Evolutionary conservation across 1,140 invertebrate species (phyloP), one percentile per base, ranked within the genome.

Genomic region (Leptinotarsa texana): DNA sequence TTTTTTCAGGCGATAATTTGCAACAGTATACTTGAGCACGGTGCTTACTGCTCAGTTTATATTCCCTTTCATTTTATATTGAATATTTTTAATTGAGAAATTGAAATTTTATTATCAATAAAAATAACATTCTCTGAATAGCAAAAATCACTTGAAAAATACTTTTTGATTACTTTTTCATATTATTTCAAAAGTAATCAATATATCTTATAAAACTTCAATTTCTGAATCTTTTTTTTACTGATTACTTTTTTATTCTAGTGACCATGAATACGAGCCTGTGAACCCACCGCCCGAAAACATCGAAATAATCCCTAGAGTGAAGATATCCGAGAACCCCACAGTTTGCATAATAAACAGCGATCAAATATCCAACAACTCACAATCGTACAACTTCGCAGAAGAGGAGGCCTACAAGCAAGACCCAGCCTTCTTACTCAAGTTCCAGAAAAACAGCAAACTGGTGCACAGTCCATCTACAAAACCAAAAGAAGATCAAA

Each of bases 261-360:
- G 93, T 89, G 94, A 95, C 89, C 94, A 96, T 89, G 93, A 95
- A 85, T 96, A 95, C 87, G 94, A 95, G 87, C 93, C 93, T 76
- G 91, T 95, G 81, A 85, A 80, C 68, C 80, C 83, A 75, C 84
- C 84, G 51, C 74, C 80, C 17, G 81, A 82, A 33, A 69, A 68
- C 15, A 4, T 71, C 27, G 48, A 33, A 33, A 68, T 63, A 51
- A 68, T 74, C 13, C 62, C 71, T 4, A 71, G 1, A 48, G 48
- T 51, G 17, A 68, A 27, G 4, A 18, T 68, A 68, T 13, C n/a
- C 33, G 42, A 68, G n/a, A 68, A 42, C 42, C 66, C 66, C 4
- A 57, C 51, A 13, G 66, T 68, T 47, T 68, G 66, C 33, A 42
- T 68, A 68, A 68, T 68, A 68, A 42, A 49, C n/a, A 68, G 24